Evolutionary conservation across 2,113 vertebrate species (phyloP).

Genomic region (Aptenodytes forsteri): DNA sequence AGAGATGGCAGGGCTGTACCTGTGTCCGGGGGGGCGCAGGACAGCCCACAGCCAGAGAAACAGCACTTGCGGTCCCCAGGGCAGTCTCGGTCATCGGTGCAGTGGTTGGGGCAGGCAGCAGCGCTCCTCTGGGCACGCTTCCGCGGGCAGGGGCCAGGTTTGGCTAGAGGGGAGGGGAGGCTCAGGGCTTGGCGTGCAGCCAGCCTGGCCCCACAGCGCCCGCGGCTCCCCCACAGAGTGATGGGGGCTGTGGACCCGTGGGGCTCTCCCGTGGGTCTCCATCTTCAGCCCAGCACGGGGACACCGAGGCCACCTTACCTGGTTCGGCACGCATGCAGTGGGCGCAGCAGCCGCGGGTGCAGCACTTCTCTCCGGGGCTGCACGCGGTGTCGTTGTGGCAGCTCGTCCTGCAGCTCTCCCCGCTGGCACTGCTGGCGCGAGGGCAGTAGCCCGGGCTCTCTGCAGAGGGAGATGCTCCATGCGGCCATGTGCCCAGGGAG

Average conservation of each 20-base stretch:
- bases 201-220: neutral
- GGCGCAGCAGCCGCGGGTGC: neutral
- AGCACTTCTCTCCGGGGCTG: constrained; percentile 1
- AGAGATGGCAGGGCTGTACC: neutral
- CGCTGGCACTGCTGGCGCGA: rapidly evolving
- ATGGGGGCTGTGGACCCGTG: rapidly evolving
- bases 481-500: rapidly evolving
- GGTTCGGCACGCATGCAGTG: neutral
- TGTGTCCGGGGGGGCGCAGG: neutral
- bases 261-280: neutral
- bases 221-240: rapidly evolving
- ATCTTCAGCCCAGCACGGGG: neutral
- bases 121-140: neutral
- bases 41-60: constrained; percentile 1
- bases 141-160: neutral
- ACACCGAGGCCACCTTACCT: neutral
- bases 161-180: neutral
- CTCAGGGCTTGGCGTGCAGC: neutral
- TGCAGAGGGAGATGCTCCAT: neutral
- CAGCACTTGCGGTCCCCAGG: constrained; percentile 9
- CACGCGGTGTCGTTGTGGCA: neutral
- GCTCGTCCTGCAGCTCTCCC: neutral
- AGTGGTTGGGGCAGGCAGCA: neutral
- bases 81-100: neutral
- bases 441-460: constrained; percentile 45